These are phyloP conservation scores for Notodonta ziczac DNA, from an alignment of 2,888 invertebrate species.

Conservation along the genomic window DNA sequence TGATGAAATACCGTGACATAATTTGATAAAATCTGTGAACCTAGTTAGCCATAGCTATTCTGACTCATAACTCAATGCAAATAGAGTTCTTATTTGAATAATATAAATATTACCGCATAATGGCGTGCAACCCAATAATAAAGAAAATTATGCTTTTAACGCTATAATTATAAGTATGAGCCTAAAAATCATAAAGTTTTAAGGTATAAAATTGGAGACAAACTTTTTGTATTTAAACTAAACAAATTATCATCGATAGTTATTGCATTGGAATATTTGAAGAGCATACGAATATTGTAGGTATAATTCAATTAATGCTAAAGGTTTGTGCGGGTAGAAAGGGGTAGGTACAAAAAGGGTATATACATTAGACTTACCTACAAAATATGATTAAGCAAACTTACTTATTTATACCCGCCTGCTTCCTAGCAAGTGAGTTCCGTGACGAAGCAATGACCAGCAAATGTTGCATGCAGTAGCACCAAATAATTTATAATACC, in stretches of 20 bases:
- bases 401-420: background rate
- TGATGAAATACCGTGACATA: background rate
- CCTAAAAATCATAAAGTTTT: background rate
- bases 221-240: too few species aligned
- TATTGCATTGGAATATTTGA: too few species aligned
- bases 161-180: background rate
- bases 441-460: background rate
- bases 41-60: constrained; percentile 2
- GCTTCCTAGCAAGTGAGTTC: background rate
- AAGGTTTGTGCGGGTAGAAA: too few species aligned
- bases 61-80: background rate
- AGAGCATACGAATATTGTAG: too few species aligned
- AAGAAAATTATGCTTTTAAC: constrained; percentile 21
- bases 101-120: constrained; percentile 23
- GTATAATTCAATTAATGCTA: too few species aligned
- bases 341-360: too few species aligned
- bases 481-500: constrained; percentile 1
- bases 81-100: constrained; percentile 15
- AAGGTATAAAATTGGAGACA: too few species aligned
- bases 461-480: background rate
- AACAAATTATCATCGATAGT: too few species aligned
- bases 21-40: background rate
- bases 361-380: too few species aligned
- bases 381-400: too few species aligned
- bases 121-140: constrained; percentile 32